These are phyloP conservation scores for Lucilia cuprina DNA, from an alignment of 1,140 invertebrate species.

Conservation along the genomic window DNA sequence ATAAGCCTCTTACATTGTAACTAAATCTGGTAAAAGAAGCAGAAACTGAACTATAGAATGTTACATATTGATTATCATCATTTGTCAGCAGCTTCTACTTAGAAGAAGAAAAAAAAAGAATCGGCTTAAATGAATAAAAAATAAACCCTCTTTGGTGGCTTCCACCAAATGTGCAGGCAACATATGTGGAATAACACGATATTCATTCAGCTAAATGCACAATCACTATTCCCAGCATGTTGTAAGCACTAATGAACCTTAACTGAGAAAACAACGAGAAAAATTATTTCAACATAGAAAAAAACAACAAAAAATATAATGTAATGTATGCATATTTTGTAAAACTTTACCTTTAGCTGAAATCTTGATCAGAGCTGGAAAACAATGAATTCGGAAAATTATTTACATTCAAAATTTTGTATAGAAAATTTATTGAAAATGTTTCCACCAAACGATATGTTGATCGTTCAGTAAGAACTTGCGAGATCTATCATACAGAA, in stretches of 20 bases:
- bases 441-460: too few relatives aligned
- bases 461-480: too few relatives aligned
- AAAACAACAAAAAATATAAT: not conserved
- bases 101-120: not conserved
- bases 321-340: not conserved
- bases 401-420: too few relatives aligned
- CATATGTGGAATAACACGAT: not conserved
- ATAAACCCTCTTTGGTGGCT: not conserved
- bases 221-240: constrained; percentile 1
- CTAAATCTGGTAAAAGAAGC: not conserved
- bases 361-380: not conserved
- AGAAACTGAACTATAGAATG: not conserved
- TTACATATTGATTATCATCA: constrained; percentile 18
- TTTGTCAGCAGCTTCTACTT: not conserved
- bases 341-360: constrained; percentile 6
- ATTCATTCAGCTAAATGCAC: not conserved
- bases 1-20: constrained; percentile 14
- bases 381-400: not conserved
- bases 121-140: not conserved
- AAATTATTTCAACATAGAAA: not conserved
- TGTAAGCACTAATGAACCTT: constrained; percentile 5
- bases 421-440: too few relatives aligned
- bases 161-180: not conserved
- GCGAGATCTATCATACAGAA: too few relatives aligned
- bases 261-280: not conserved